Conservation (phyloP, 2,113 vertebrate species). For the Sisor rabdophorus region DNA sequence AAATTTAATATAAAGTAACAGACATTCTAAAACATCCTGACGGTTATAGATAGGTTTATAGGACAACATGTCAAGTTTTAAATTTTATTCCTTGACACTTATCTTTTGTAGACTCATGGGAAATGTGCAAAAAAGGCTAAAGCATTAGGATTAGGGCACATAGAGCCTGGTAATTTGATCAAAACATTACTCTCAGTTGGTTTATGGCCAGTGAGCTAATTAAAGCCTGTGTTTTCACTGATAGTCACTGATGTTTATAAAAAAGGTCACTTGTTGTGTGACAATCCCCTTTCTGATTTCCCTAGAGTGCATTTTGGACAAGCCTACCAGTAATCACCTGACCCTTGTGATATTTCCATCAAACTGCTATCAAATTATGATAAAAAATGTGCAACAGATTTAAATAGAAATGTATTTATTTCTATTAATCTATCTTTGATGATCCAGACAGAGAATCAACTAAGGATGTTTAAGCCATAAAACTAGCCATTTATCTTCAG, state of each 20-base stretch:
- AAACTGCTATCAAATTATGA: not conserved
- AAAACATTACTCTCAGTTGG: constrained; percentile 10
- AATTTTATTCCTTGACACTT: not conserved
- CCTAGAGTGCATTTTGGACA: constrained; percentile 28
- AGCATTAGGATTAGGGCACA: not conserved
- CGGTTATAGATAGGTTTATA: constrained; percentile 8
- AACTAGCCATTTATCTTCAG: constrained; percentile 1
- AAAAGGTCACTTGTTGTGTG: constrained; percentile 17
- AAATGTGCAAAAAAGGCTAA: not conserved
- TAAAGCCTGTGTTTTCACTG: constrained; percentile 26
- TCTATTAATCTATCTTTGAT: constrained; percentile 1
- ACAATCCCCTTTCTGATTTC: constrained; percentile 37
- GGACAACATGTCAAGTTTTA: constrained; percentile 1
- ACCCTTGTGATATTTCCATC: not conserved
- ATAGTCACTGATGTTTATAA: constrained; percentile 20
- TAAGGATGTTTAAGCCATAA: constrained; percentile 17
- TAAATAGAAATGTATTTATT: constrained; percentile 19
- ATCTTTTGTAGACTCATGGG: not conserved
- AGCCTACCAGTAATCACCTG: constrained; percentile 1
- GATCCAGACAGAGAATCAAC: constrained; percentile 19
- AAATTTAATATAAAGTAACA: not conserved
- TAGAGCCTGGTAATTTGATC: constrained; percentile 2
- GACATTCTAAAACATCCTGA: not conserved
- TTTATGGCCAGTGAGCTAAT: constrained; percentile 24
- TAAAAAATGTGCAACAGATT: not conserved